Percentiles rank a stretch among this genome's conserved stretches.
Conservation (phyloP, 2,113 vertebrate species). For the Gallinago media region DNA sequence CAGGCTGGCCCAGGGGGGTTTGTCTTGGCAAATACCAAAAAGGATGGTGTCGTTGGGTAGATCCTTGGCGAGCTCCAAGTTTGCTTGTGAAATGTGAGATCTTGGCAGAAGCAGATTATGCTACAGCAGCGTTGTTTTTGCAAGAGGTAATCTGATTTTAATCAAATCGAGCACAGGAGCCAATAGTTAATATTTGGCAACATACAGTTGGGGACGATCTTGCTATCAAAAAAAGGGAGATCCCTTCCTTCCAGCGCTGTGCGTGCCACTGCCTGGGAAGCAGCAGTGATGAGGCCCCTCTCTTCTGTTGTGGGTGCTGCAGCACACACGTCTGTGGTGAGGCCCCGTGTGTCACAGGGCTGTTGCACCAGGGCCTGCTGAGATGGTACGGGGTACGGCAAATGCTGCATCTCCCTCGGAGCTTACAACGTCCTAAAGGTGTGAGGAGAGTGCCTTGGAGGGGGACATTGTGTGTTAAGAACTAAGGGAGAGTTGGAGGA, state of each 20-base stretch:
- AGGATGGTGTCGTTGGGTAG: neutral
- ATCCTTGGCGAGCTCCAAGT: neutral
- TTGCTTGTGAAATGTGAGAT: neutral
- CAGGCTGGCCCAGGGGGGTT: neutral
- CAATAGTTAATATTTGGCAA: neutral
- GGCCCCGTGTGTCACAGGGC: conserved; percentile 47
- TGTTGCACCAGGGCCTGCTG: neutral
- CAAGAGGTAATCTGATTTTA: neutral
- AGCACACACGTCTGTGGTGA: conserved; percentile 19
- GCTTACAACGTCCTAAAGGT: neutral
- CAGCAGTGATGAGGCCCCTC: neutral
- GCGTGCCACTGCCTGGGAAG: neutral
- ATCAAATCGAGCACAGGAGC: neutral
- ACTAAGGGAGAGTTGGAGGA: neutral
- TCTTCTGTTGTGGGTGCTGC: conserved; percentile 15
- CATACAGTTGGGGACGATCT: neutral
- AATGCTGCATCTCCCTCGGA: neutral
- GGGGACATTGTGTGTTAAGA: neutral
- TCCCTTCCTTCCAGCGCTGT: neutral
- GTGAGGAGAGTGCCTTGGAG: neutral
- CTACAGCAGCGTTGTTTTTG: neutral
- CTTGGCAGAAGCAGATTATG: neutral
- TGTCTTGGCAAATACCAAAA: neutral
- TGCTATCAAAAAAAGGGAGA: neutral
- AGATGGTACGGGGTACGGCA: neutral